Conservation (phyloP, 2,797 vertebrate species). For the Coranthus polyacanthus region DNA sequence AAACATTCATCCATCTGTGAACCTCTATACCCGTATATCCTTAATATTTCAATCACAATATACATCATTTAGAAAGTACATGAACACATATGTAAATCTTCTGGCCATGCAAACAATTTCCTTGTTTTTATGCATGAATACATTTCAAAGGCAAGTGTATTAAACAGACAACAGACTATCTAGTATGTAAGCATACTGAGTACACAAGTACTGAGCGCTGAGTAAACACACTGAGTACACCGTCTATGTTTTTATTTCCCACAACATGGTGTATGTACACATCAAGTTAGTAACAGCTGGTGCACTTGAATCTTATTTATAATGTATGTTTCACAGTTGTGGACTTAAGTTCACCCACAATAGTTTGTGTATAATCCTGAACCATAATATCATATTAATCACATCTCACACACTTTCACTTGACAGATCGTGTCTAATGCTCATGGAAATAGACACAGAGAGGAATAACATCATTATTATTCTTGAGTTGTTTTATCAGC, state of each 20-base stretch:
- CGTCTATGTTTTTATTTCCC: not conserved
- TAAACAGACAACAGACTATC: not conserved
- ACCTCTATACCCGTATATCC: not conserved
- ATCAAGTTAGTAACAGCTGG: not conserved
- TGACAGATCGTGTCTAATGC: not conserved
- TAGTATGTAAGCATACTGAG: no score
- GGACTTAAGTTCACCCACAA: no score
- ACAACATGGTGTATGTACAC: not conserved
- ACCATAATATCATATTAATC: not conserved
- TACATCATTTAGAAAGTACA: conserved; percentile 1
- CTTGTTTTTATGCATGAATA: not conserved
- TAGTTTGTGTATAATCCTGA: no score
- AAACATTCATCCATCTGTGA: conserved; percentile 3
- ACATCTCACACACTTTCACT: not conserved
- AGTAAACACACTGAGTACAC: no score
- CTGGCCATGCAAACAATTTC: not conserved
- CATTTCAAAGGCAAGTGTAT: not conserved
- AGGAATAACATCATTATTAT: not conserved
- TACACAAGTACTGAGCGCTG: no score
- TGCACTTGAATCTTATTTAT: not conserved
- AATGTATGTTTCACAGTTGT: not conserved
- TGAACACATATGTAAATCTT: not conserved
- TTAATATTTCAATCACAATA: not conserved
- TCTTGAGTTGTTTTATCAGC: not conserved
- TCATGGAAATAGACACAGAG: not conserved